Evolutionary conservation across 2,888 invertebrate genomes (phyloP), one percentile per base, ranked within the genome.

Genomic region (Micropterix aruncella): DNA sequence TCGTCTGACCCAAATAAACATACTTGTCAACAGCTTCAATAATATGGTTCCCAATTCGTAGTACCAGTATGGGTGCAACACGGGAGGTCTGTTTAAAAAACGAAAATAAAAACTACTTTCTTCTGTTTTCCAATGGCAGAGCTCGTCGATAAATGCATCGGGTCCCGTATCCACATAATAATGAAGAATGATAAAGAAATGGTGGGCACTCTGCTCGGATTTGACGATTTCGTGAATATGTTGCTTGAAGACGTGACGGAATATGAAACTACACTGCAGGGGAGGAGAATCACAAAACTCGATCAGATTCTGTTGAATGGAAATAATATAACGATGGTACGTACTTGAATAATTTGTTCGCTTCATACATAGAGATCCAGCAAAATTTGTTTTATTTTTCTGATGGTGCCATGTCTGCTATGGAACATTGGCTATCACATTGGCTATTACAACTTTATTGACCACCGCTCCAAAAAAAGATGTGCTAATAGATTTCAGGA

Each of bases 181-280:
- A 99, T 99, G 99, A 99, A 99, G 67, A 96, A 95, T 62, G 99
- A 99, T 62, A 97, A 96, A 66, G 99, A 99, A 76, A 94, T 99
- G 64, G 96, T 97, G 9, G 99, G 99, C 48, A 97, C 96, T 0
- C 65, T 99, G 42, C 75, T 94, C 51, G 99, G 97, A 4, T 97
- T 97, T 62, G 97, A 97, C 63, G 96, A 96, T 64, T 97, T 95
- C 63, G 96, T 97, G 19, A 97, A 97, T 62, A 97, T 97, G 96
- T 75, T 97, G 42, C 63, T 97, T 50, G 96, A 96, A 61, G 96
- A 97, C 73, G 96, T 96, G 2, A 94, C 92, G 0, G 96, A 96
- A 67, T 95, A 93, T 60, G 99, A 99, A 71, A 91, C 88, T 41
- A 99, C 99, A 1, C 86, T 94, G 0, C 97, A 99, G 66, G 95